phyloP scores from a whole-genome alignment of 2,888 invertebrate species.

The Acleris holmiana region DNA sequence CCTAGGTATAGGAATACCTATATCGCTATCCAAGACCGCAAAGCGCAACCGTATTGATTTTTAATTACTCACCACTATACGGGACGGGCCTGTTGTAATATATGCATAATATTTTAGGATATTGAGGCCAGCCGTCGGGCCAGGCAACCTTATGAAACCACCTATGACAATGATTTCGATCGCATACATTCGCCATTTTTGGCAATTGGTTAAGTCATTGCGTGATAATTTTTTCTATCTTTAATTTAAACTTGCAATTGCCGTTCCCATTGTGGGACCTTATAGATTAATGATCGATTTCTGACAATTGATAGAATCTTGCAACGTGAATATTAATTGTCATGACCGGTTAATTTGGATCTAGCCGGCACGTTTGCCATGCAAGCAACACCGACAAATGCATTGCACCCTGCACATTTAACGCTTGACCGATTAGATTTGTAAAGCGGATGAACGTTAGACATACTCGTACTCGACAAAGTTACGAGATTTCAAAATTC shows the following conservation, averaged over 20 bases:
- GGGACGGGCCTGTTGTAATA: conserved; percentile 37
- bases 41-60: conserved; percentile 42
- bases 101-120: conserved; percentile 37
- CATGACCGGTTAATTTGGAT: too few relatives aligned
- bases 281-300: not conserved
- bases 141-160: conserved; percentile 14
- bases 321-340: too few relatives aligned
- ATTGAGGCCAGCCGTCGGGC: conserved; percentile 38
- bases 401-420: too few relatives aligned
- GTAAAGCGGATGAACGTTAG: conserved; percentile 12
- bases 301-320: too few relatives aligned
- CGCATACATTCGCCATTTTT: conserved; percentile 22
- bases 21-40: not conserved
- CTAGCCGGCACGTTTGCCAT: not conserved
- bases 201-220: not conserved
- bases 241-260: not conserved
- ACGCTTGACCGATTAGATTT: not conserved
- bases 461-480: not conserved
- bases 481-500: conserved; percentile 16
- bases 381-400: too few relatives aligned
- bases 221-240: not conserved
- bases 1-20: too few relatives aligned
- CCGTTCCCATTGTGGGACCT: not conserved
- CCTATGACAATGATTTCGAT: conserved; percentile 10
- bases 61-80: conserved; percentile 37